Percentiles rank a stretch among this genome's conserved stretches.
Conservation (phyloP, 2,888 invertebrate genomes). For the Trichopoda pennipes region DNA sequence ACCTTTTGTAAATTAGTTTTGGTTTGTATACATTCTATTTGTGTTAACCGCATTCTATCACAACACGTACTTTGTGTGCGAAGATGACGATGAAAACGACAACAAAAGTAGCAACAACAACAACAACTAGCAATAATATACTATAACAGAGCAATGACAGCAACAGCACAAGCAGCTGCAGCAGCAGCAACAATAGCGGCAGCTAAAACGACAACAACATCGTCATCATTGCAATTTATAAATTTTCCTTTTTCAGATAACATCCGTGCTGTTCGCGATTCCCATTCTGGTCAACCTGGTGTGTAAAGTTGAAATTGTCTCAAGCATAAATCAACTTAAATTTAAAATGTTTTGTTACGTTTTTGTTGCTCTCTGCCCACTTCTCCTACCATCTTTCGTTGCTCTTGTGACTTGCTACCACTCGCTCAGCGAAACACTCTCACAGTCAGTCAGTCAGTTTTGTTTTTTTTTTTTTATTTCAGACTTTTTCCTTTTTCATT, state of each 20-base stretch:
- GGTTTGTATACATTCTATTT: slow-evolving; percentile 68
- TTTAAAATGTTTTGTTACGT: slow-evolving; percentile 63
- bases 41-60: slow-evolving; percentile 68
- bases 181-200: slow-evolving; percentile 42
- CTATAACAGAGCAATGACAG: slow-evolving; percentile 30
- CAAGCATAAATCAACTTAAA: slow-evolving; percentile 68
- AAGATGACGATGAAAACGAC: slow-evolving; percentile 68
- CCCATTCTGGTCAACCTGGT: slow-evolving; percentile 67
- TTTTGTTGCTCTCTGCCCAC: slow-evolving; percentile 8
- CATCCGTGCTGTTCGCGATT: slow-evolving; percentile 68
- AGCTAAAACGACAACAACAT: slow-evolving; percentile 50
- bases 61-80: slow-evolving; percentile 69
- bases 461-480: slow-evolving; percentile 32
- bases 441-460: slow-evolving; percentile 4
- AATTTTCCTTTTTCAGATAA: slow-evolving; percentile 68
- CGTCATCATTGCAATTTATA: slow-evolving; percentile 61
- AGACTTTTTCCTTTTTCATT: no score
- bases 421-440: slow-evolving; percentile 17
- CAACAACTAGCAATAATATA: slow-evolving; percentile 37
- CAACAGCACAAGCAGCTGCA: slow-evolving; percentile 52
- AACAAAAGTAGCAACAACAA: slow-evolving; percentile 56
- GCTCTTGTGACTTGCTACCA: not conserved
- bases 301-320: slow-evolving; percentile 68
- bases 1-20: slow-evolving; percentile 69
- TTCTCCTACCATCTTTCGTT: not conserved